These are phyloP conservation scores for Morpho deidamia DNA, from an alignment of 2,888 invertebrate species.

Conservation along the genomic window DNA sequence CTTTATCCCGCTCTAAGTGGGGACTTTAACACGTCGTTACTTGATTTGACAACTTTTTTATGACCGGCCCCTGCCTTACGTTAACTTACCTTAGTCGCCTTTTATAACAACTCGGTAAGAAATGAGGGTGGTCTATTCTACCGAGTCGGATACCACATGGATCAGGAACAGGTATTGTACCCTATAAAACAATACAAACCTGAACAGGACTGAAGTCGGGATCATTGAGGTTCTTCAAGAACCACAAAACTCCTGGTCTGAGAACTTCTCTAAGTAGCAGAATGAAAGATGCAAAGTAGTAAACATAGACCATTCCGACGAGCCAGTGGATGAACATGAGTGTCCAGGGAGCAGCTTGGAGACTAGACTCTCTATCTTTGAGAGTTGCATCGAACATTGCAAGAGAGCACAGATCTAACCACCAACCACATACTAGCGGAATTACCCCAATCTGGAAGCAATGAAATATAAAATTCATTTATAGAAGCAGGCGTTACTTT, in stretches of 20 bases:
- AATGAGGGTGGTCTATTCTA: too few species aligned
- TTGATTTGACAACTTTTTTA: too few species aligned
- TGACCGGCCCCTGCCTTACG: too few species aligned
- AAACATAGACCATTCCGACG: slow-evolving; percentile 99
- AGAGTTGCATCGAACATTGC: slow-evolving; percentile 94
- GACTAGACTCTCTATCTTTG: slow-evolving; percentile 91
- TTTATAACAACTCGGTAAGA: too few species aligned
- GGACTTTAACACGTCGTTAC: too few species aligned
- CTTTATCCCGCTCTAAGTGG: too few species aligned
- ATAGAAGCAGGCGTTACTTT: neutral
- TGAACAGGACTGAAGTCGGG: slow-evolving; percentile 99
- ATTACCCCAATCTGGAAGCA: slow-evolving; percentile 88
- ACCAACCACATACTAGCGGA: slow-evolving; percentile 98
- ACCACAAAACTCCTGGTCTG: slow-evolving; percentile 98
- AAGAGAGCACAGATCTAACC: slow-evolving; percentile 98
- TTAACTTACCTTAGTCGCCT: too few species aligned
- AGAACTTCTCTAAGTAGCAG: slow-evolving; percentile 94
- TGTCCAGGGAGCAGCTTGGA: slow-evolving; percentile 95
- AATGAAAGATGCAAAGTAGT: slow-evolving; percentile 99
- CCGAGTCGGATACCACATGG: too few species aligned
- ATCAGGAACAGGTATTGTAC: too few species aligned
- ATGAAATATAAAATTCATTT: neutral
- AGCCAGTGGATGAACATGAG: slow-evolving; percentile 99
- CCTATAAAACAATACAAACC: slow-evolving; percentile 54
- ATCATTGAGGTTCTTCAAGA: slow-evolving; percentile 97